These are phyloP conservation scores for Archips xylosteana DNA, from an alignment of 2,888 invertebrate species.

Conservation along the genomic window DNA sequence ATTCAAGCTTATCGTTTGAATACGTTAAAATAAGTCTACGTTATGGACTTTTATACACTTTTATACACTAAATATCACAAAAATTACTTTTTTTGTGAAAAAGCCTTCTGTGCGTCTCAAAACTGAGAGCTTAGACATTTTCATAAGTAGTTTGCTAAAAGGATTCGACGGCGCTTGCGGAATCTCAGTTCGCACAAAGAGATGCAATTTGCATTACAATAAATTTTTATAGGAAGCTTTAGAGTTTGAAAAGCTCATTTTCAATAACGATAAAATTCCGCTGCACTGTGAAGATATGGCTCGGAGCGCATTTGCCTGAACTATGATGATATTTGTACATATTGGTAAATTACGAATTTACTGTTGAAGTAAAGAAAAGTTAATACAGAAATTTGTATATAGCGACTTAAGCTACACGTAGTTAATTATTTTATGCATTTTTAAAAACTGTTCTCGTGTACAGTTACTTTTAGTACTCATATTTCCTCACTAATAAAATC, in stretches of 20 bases:
- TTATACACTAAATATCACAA: not conserved
- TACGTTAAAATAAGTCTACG: not conserved
- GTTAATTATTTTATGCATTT: too few relatives aligned
- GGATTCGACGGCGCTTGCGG: conserved; percentile 63
- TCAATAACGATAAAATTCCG: conserved; percentile 55
- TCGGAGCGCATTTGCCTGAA: conserved; percentile 36
- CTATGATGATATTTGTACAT: not conserved
- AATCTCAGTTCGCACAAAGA: conserved; percentile 62
- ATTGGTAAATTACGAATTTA: not conserved
- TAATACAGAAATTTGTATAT: not conserved
- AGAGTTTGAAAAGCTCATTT: conserved; percentile 61
- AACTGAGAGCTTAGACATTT: conserved; percentile 48
- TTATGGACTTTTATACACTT: not conserved
- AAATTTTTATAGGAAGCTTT: conserved; percentile 74
- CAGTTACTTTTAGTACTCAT: too few relatives aligned
- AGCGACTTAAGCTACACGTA: too few relatives aligned
- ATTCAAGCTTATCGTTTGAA: not conserved
- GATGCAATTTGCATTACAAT: conserved; percentile 82
- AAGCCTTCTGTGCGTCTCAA: conserved; percentile 40
- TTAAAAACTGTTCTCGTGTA: too few relatives aligned
- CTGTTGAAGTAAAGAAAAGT: not conserved
- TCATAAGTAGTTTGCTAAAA: conserved; percentile 59
- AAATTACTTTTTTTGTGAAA: not conserved
- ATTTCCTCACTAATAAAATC: too few relatives aligned
- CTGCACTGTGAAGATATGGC: conserved; percentile 46